These are phyloP conservation scores for Oxytorus armatus DNA, from an alignment of 2,888 invertebrate species.

Conservation along the genomic window DNA sequence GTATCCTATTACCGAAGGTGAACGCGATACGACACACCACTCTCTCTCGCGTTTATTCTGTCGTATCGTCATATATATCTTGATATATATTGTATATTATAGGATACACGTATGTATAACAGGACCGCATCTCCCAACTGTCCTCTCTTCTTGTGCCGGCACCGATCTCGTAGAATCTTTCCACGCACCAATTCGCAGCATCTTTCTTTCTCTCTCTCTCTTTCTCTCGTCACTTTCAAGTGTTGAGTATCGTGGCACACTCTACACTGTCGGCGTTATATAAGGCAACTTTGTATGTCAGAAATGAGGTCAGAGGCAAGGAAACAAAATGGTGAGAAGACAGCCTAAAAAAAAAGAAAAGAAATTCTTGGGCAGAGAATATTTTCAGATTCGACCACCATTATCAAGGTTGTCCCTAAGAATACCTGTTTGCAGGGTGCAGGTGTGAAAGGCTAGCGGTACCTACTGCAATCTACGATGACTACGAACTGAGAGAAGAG, in stretches of 20 bases:
- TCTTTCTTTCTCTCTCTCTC: no score
- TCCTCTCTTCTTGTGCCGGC: constrained; percentile 35
- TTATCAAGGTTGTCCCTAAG: no score
- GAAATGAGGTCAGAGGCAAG: constrained; percentile 15
- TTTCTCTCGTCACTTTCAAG: constrained; percentile 40
- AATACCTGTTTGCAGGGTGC: constrained; percentile 41
- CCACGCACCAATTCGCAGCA: constrained; percentile 39
- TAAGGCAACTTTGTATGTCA: constrained; percentile 12
- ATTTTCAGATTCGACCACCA: no score
- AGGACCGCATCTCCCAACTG: constrained; percentile 56
- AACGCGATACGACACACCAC: constrained; percentile 68
- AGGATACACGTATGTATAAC: background rate
- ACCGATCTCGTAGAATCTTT: constrained; percentile 16
- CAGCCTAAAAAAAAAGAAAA: no score
- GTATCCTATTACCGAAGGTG: constrained; percentile 69
- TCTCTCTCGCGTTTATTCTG: constrained; percentile 57
- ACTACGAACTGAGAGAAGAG: constrained; percentile 1
- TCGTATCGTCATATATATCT: constrained; percentile 24
- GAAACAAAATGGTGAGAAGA: background rate
- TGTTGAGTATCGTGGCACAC: constrained; percentile 17
- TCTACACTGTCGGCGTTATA: constrained; percentile 17
- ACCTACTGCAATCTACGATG: constrained; percentile 50
- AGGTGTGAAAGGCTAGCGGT: constrained; percentile 74
- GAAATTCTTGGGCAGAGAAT: no score
- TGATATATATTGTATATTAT: background rate